Percentiles rank a stretch among this genome's conserved stretches.
These are phyloP conservation scores for Thomomys bottae DNA, from an alignment of 2,113 vertebrate genomes.

Conservation along the genomic window DNA sequence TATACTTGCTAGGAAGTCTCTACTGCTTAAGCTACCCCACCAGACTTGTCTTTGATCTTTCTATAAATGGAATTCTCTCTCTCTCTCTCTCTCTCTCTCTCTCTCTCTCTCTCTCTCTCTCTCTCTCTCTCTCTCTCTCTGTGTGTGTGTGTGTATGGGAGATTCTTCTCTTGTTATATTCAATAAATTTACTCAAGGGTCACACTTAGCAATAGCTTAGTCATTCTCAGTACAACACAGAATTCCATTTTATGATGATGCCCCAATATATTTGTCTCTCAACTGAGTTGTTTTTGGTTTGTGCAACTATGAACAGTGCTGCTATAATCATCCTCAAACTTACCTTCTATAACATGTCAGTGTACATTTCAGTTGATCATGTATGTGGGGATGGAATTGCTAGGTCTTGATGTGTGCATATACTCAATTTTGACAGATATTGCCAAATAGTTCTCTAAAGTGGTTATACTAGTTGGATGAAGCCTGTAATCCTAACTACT, in stretches of 20 bases:
- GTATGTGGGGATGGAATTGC: not conserved
- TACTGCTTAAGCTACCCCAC: no score
- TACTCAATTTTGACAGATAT: not conserved
- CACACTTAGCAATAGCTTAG: not conserved
- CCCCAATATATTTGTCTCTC: not conserved
- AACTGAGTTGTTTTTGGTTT: not conserved
- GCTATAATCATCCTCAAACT: not conserved
- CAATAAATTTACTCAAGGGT: conserved; percentile 2
- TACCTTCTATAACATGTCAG: not conserved
- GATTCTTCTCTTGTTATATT: not conserved
- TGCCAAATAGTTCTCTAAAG: conserved; percentile 3
- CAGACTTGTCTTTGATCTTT: conserved; percentile 11
- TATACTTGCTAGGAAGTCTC: no score
- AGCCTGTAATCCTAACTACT: no score
- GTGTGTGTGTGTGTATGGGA: not conserved
- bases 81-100: no score
- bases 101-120: no score
- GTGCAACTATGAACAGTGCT: not conserved
- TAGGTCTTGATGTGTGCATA: no score
- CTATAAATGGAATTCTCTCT: not conserved
- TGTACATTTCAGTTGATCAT: not conserved
- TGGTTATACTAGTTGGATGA: not conserved
- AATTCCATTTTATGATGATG: conserved; percentile 19
- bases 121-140: no score
- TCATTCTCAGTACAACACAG: not conserved